Base-by-base conservation (phyloP, 2,888 invertebrate genomes). In the Habrosyne pyritoides region DNA sequence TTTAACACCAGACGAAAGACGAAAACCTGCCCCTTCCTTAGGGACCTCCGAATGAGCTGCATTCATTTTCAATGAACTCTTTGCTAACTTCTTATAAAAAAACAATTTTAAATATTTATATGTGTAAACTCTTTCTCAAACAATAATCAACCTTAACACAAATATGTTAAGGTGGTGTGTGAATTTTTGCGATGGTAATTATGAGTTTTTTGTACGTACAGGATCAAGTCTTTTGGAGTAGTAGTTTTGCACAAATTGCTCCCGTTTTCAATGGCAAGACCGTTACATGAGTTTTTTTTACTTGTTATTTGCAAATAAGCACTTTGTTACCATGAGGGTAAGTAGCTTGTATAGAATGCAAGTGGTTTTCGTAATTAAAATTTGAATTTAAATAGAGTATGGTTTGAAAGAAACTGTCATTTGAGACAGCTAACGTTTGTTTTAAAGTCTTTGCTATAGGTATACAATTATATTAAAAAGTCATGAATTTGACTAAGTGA, bases 31-130 rank as follows among this genome's bases (percentile, higher is more conserved):
- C 86, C 87, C 84, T 86, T 84, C 81, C 79, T 83, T 74, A 68
- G 71, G 71, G 77, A 81, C 75, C 76, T 80, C 75, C 68, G 66
- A 69, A 76, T 63, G 70, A 71, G 74, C 76, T 87, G 88, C 89
- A 86, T 87, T 87, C 85, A 81, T 81, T 89, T 89, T 90, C 86
- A 90, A 91, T 90, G 75, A 86, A 86, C 81, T 88, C 75, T 72
- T 83, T 81, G 73, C 78, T 64, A 79, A 79, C 73, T 79, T 80
- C 77, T 81, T 83, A 75, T 59, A 57, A 54, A 53, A n/a, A 54
- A 57, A 66, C 75, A 67, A 73, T 58, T 42, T 65, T 69, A 64
- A 36, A 55, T 61, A 61, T 67, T 61, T 66, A 54, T 10, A 12
- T 58, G 14, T 14, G 4, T 46, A 59, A 59, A 50, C n/a, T n/a